phyloP scores from a whole-genome alignment of 2,113 vertebrate species.

The Apus apus region DNA sequence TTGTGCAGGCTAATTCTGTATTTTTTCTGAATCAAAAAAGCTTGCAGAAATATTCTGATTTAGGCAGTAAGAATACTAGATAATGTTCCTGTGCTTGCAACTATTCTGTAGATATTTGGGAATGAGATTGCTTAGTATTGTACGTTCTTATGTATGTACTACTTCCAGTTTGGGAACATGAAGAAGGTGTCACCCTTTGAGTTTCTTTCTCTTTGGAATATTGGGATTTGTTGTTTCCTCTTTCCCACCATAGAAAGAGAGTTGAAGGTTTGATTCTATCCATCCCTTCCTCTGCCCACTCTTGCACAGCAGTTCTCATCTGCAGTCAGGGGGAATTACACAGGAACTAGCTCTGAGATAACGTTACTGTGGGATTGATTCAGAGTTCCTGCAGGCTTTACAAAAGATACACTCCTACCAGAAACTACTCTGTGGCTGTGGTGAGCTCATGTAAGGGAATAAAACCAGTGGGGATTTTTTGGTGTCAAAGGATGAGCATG shows the following conservation, averaged over 20 bases:
- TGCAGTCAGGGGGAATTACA: background rate
- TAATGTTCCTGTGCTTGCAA: background rate
- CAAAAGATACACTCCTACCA: background rate
- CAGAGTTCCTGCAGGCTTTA: background rate
- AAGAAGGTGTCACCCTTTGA: accelerated
- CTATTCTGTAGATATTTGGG: background rate
- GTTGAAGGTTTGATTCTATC: background rate
- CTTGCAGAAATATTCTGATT: background rate
- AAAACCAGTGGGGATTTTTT: background rate
- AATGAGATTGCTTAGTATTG: background rate
- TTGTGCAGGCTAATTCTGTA: background rate
- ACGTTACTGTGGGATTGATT: accelerated
- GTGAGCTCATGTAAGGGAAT: background rate
- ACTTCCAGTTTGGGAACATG: background rate
- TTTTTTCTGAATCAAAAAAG: background rate
- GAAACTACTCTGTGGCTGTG: background rate
- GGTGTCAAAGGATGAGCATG: background rate
- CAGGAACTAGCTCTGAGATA: background rate
- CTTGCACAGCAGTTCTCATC: background rate
- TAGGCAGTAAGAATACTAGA: background rate
- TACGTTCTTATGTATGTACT: background rate
- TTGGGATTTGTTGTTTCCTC: background rate
- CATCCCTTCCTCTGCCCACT: background rate
- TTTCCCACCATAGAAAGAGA: background rate
- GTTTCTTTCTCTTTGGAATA: background rate